Evolutionary conservation across 2,888 invertebrate genomes (phyloP).

Genomic region (Drosophila dives): DNA sequence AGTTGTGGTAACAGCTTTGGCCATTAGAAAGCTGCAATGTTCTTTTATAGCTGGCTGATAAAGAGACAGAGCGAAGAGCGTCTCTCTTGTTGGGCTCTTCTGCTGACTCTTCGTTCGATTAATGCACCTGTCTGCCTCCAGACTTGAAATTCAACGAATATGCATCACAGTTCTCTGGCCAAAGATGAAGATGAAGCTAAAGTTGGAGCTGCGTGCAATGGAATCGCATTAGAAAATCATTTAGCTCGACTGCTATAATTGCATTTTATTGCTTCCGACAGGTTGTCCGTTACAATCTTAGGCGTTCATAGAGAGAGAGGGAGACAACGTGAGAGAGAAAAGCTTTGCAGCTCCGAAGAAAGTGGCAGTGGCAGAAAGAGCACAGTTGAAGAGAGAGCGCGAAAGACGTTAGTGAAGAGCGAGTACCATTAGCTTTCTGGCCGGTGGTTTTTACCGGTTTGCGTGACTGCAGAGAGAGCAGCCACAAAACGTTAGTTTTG

Average conservation of each 20-base stretch:
- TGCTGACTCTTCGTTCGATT: slow-evolving; percentile 44
- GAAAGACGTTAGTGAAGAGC: slow-evolving; percentile 48
- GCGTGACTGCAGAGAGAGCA: slow-evolving; percentile 46
- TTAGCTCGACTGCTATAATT: slow-evolving; percentile 58
- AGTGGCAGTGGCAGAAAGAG: slow-evolving; percentile 57
- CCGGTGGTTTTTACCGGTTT: slow-evolving; percentile 70
- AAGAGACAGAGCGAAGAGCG: slow-evolving; percentile 14
- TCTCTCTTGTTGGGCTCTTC: slow-evolving; percentile 13
- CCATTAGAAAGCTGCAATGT: slow-evolving; percentile 73
- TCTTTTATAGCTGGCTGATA: slow-evolving; percentile 24
- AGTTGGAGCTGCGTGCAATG: slow-evolving; percentile 68
- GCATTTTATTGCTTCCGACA: slow-evolving; percentile 74
- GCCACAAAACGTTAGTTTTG: slow-evolving; percentile 55
- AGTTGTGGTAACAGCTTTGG: slow-evolving; percentile 54
- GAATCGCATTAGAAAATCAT: slow-evolving; percentile 67
- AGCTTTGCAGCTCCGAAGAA: slow-evolving; percentile 57
- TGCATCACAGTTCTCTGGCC: slow-evolving; percentile 38
- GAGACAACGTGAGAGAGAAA: slow-evolving; percentile 40
- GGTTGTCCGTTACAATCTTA: slow-evolving; percentile 54
- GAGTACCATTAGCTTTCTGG: slow-evolving; percentile 62
- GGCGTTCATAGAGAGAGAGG: neutral
- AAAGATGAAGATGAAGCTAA: slow-evolving; percentile 24
- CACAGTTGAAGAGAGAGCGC: slow-evolving; percentile 43
- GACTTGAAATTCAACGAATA: slow-evolving; percentile 58
- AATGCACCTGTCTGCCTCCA: slow-evolving; percentile 57